Evolutionary conservation across 2,888 invertebrate species (phyloP).

Genomic region (Dendrolimus houi): DNA sequence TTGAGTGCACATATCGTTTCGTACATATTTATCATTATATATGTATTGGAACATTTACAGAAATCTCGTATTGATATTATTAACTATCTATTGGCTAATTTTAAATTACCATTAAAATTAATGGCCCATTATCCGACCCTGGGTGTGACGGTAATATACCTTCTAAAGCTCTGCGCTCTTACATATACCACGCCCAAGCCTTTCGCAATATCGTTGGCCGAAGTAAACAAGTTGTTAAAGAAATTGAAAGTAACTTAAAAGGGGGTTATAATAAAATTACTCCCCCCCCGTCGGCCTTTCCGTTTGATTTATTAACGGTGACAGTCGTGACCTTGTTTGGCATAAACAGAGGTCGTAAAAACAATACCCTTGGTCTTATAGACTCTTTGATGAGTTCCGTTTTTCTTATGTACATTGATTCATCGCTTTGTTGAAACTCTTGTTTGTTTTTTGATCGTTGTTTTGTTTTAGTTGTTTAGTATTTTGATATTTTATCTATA

Average conservation of each 20-base stretch:
- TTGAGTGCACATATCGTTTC: too few relatives aligned
- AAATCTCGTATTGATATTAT: too few relatives aligned
- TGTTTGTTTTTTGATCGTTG: too few relatives aligned
- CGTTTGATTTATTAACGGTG: constrained; percentile 44
- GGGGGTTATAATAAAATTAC: constrained; percentile 35
- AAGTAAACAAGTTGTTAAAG: constrained; percentile 43
- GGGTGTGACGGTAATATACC: too few relatives aligned
- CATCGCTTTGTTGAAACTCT: neutral
- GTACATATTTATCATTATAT: too few relatives aligned
- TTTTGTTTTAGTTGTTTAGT: too few relatives aligned
- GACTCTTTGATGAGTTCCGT: neutral
- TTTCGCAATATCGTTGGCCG: constrained; percentile 18
- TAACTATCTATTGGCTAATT: too few relatives aligned
- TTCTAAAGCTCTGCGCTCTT: constrained; percentile 4
- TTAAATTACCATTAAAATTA: too few relatives aligned
- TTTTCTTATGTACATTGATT: neutral
- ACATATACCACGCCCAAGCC: constrained; percentile 14
- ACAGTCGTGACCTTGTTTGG: constrained; percentile 34
- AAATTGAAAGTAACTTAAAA: constrained; percentile 38
- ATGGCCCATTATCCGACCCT: too few relatives aligned
- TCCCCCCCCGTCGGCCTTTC: constrained; percentile 20
- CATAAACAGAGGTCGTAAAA: constrained; percentile 3
- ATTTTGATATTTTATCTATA: too few relatives aligned
- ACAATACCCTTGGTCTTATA: neutral
- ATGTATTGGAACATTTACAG: too few relatives aligned